Evolutionary conservation across 2,113 vertebrate species (phyloP).

Genomic region (Tupaia tana): DNA sequence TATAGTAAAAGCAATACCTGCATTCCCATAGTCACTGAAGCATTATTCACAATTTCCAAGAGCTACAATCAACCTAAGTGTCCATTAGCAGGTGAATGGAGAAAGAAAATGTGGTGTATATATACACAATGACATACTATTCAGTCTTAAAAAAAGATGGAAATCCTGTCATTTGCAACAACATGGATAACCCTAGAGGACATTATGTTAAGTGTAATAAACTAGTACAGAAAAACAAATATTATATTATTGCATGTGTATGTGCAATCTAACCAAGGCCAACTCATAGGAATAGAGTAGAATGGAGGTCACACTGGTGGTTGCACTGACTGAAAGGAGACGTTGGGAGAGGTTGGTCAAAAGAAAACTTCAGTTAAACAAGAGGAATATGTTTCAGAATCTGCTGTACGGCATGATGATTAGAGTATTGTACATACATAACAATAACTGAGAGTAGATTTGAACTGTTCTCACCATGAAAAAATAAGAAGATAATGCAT

Average conservation of each 20-base stretch:
- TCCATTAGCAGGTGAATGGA: not conserved
- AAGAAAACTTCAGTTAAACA: not conserved
- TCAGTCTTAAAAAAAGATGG: not conserved
- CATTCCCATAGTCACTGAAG: not conserved
- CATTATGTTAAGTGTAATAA: not conserved
- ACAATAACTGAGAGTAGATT: not conserved
- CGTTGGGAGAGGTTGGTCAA: not conserved
- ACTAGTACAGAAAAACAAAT: not conserved
- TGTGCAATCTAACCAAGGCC: not conserved
- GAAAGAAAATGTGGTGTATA: not conserved
- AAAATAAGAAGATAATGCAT: not conserved
- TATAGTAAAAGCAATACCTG: not conserved
- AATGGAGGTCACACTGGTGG: not conserved
- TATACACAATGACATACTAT: not conserved
- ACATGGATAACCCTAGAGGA: not conserved
- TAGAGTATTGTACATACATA: no score
- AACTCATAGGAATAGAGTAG: not conserved
- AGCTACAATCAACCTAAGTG: not conserved
- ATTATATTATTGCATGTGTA: not conserved
- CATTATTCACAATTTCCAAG: not conserved
- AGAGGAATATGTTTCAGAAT: not conserved
- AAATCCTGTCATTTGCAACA: not conserved
- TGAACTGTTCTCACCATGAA: not conserved
- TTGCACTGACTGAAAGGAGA: not conserved
- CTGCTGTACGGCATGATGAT: no score